Evolutionary conservation across 1,140 invertebrate genomes (phyloP), one percentile per base, ranked within the genome.

Genomic region (Pseudomyrmex dendroicus): DNA sequence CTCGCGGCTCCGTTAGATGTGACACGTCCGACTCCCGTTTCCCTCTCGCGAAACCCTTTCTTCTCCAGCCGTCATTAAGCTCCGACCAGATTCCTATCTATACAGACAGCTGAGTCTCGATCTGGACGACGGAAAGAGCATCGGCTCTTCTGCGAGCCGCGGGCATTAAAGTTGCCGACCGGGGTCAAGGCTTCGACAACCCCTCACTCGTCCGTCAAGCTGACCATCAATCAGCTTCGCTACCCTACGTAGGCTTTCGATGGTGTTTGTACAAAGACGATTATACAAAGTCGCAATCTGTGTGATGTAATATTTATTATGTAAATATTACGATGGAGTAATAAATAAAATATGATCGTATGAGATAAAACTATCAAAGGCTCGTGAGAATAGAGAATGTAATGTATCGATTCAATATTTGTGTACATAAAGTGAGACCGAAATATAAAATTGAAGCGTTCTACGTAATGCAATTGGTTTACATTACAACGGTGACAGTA

Each of bases 1-100:
- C 90, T 92, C 90, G 91, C 91, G 91, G 91, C 91, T 89, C 86
- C 90, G 91, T 92, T 92, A 59, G 91, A 92, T 91, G 91, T 91
- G 91, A 92, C 91, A 90, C 90, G 88, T 82, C 72, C 35, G 82
- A 67, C 80, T 84, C 84, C 67, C 67, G 48, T 22, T 85, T 82
- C 73, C 84, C 83, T 62, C 78, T 84, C 83, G 62, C 80, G 66
- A 35, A 84, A 82, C 84, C 77, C 80, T 77, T 84, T 86, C 67
- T 85, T 76, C 86, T 84, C 70, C 50, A 91, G 91, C 91, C 90
- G 90, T 92, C 91, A 92, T 92, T 92, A 92, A 91, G 89, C 88
- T 62, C 82, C 88, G 73, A 78, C 90, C 88, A 91, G 91, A 92
- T 92, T 91, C 89, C 90, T 91, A 92, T 92, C 91, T 91, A 86